phyloP scores from a whole-genome alignment of 2,888 invertebrate genomes.

The Elegia similella region DNA sequence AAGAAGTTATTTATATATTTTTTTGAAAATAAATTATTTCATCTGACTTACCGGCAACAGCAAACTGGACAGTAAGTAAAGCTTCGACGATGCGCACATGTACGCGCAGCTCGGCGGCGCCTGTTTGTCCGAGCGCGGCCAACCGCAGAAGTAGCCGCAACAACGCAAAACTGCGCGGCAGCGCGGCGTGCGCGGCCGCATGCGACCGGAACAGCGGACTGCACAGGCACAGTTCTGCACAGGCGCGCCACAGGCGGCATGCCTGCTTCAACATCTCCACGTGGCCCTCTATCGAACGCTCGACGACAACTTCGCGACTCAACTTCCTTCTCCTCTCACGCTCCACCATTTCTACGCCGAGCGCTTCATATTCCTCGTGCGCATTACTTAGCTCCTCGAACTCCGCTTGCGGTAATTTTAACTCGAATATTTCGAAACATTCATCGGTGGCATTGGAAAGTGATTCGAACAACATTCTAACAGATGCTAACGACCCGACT shows the following conservation, averaged over 20 bases:
- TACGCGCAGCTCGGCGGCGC: slow-evolving; percentile 45
- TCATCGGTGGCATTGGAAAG: slow-evolving; percentile 60
- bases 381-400: slow-evolving; percentile 57
- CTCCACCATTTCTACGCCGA: slow-evolving; percentile 35
- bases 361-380: slow-evolving; percentile 44
- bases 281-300: slow-evolving; percentile 47
- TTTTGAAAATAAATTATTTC: too few relatives aligned
- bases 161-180: slow-evolving; percentile 60
- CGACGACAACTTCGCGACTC: slow-evolving; percentile 33
- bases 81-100: slow-evolving; percentile 67
- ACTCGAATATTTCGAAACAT: slow-evolving; percentile 58
- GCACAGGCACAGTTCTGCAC: slow-evolving; percentile 75
- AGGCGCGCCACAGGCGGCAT: slow-evolving; percentile 76
- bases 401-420: slow-evolving; percentile 51
- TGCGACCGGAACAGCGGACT: slow-evolving; percentile 78
- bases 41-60: slow-evolving; percentile 59
- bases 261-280: slow-evolving; percentile 63
- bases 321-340: slow-evolving; percentile 31
- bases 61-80: slow-evolving; percentile 67
- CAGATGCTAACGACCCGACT: slow-evolving; percentile 61
- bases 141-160: slow-evolving; percentile 56
- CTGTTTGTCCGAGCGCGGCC: slow-evolving; percentile 29
- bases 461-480: slow-evolving; percentile 69
- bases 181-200: slow-evolving; percentile 58
- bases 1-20: too few relatives aligned